Base-by-base conservation (phyloP, 2,888 invertebrate genomes). In the Dastarcus helophoroides region DNA sequence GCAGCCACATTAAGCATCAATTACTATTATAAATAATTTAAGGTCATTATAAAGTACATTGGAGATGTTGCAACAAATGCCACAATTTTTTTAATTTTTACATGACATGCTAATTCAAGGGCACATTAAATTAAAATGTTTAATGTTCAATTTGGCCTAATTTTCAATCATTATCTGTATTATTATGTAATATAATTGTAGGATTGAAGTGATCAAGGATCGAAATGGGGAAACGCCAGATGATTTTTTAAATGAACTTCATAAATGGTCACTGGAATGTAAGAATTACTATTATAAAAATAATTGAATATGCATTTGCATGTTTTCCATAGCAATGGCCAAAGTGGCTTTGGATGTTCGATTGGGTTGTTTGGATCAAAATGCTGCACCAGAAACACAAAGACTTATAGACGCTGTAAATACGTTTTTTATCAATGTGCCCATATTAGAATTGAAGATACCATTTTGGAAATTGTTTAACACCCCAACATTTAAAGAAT, bases 241-340 rank as follows among this genome's bases (percentile, higher is more conserved):
- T 1, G 69, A 80, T 52, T 79, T 80, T 47, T 54, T 76, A 26
- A 77, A 76, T 39, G 79, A 81, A 60, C 67, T 81, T 14, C 76
- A 79, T 49, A 79, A 80, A 54, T 84, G 84, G 84, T 78, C 81
- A 2, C 59, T 84, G 25, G 83, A 84, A 65, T 81, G 84, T 78
- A 60, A 71, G 73, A 29, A 10, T 32, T 17, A 27, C 10, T 22
- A 26, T 26, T 28, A 12, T 19, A 23, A 29, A 5, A 25, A 8
- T 29, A 28, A 21, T 33, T 35, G 24, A 10, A 25, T 26, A 27
- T 22, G 16, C 22, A 13, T 10, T 14, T 14, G 14, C 17, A 29
- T 27, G 35, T 16, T 31, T 17, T 41, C n/a, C 60, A 9, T 54
- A 78, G 78, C 77, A 4, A 67, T 79, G 24, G 74, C 76, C 4